Conservation (phyloP, 2,113 vertebrate genomes). For the Brienomyrus brachyistius region DNA sequence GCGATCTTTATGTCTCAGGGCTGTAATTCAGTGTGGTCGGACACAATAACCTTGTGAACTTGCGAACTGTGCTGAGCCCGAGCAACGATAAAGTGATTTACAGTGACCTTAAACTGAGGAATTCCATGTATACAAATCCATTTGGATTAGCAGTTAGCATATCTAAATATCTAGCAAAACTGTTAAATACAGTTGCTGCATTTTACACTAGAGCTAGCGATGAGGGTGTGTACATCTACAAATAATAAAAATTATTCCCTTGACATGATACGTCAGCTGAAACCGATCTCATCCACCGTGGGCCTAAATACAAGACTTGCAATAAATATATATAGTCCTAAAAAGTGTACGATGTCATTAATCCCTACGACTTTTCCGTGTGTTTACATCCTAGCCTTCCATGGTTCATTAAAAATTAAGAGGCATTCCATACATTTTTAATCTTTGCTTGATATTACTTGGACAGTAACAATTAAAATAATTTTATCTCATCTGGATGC, state of each 20-base stretch:
- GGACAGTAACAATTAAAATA: not conserved
- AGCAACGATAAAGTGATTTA: conserved; percentile 61
- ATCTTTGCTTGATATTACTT: not conserved
- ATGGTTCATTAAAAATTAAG: conserved; percentile 4
- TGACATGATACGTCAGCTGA: not conserved
- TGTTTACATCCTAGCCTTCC: not conserved
- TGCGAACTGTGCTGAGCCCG: conserved; percentile 44
- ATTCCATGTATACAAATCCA: conserved; percentile 53
- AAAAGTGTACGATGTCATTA: not conserved
- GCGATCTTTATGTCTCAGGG: conserved; percentile 51
- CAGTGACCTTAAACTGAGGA: conserved; percentile 52
- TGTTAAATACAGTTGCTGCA: not conserved
- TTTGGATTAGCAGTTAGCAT: conserved; percentile 50
- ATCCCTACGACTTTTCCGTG: not conserved
- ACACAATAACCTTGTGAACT: conserved; percentile 68
- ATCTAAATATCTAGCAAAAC: conserved; percentile 34
- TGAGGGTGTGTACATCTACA: not conserved
- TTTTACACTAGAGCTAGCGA: not conserved
- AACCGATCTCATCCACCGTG: not conserved
- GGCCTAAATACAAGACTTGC: not conserved
- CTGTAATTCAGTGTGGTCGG: conserved; percentile 59
- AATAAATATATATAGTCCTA: not conserved
- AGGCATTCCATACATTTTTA: not conserved
- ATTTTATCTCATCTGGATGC: not conserved
- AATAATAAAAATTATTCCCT: not conserved